A percentile compares a stretch with the other conserved stretches of the same genome.
Evolutionary conservation across 2,888 invertebrate genomes (phyloP).

Genomic region (Podabrus alpinus): DNA sequence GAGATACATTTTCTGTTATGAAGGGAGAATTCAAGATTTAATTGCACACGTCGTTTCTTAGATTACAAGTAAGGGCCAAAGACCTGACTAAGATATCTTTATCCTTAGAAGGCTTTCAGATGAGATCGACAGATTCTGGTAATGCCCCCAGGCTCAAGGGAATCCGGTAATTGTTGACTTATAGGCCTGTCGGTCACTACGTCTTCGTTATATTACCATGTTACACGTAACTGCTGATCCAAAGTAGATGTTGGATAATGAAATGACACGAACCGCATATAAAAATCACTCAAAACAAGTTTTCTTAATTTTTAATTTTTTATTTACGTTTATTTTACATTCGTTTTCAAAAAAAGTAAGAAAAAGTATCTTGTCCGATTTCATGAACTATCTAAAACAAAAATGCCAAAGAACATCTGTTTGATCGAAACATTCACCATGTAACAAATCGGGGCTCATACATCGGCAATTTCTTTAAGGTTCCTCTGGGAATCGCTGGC

Average conservation of each 20-base stretch:
- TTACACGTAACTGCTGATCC: slow-evolving; percentile 31
- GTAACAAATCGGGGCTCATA: slow-evolving; percentile 55
- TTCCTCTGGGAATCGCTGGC: slow-evolving; percentile 43
- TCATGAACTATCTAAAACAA: slow-evolving; percentile 18
- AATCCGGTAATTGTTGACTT: slow-evolving; percentile 54
- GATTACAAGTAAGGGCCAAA: slow-evolving; percentile 49
- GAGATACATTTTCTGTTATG: not conserved
- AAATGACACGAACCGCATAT: slow-evolving; percentile 9
- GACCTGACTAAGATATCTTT: slow-evolving; percentile 50
- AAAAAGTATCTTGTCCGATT: not conserved
- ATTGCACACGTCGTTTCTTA: slow-evolving; percentile 51
- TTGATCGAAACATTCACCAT: slow-evolving; percentile 47
- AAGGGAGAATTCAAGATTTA: slow-evolving; percentile 46
- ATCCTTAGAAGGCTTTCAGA: slow-evolving; percentile 34
- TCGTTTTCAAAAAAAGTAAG: not conserved
- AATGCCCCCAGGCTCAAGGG: slow-evolving; percentile 42
- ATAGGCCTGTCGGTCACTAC: slow-evolving; percentile 51
- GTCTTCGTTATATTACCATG: slow-evolving; percentile 40
- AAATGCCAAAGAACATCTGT: slow-evolving; percentile 39
- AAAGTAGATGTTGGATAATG: slow-evolving; percentile 18
- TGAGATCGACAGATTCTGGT: slow-evolving; percentile 36
- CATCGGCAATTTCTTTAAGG: slow-evolving; percentile 58
- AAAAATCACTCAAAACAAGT: not conserved
- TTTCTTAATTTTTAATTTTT: not conserved
- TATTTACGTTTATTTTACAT: not conserved